Evolutionary conservation across 2,797 vertebrate genomes (phyloP), one percentile per base, ranked within the genome.

Genomic region (Brotogeris chrysoptera): DNA sequence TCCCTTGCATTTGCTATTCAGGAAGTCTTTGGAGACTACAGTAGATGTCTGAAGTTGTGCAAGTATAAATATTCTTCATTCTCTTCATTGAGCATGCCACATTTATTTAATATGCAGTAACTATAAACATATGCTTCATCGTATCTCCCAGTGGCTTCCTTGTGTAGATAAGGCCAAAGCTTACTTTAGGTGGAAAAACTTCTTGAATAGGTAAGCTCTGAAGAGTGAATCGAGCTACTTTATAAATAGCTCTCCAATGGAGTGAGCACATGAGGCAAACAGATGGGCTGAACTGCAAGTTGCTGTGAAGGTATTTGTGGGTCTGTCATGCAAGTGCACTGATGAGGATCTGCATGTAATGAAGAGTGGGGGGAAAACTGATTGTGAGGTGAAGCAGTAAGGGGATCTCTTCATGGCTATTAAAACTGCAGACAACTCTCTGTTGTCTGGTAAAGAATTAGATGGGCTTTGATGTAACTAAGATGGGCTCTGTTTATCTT

Each of bases 51-150:
- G 50, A 73, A 73, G 17, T 63, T 73, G 28, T 11, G 36, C 43
- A 14, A 14, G 9, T 10, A 10, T 73, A 52, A 69, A 46, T 47
- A 17, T 13, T 79, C 38, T 20, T 66, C 36, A 61, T 61, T 38
- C 13, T 41, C 17, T 80, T 76, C 39, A 27, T 5, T 38, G 41
- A 71, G 41, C 18, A 21, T 46, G 17, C 47, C 24, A 28, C 11
- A 1, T 12, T 12, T 78, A 39, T 66, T 79, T 89, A 44, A 73
- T 21, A 24, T 65, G 16, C 28, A 52, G 50, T 85, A 52, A 36
- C 25, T 43, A 2, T 19, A 73, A 46, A 34, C 10, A 15, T 30
- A 38, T 0, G 0, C 11, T 81, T 46, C 46, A 38, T 41, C 0
- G 0, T 53, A 57, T 30, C 18, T 49, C 27, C 7, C 53, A 5